phyloP scores from a whole-genome alignment of 2,888 invertebrate genomes.

The Metellina segmentata region DNA sequence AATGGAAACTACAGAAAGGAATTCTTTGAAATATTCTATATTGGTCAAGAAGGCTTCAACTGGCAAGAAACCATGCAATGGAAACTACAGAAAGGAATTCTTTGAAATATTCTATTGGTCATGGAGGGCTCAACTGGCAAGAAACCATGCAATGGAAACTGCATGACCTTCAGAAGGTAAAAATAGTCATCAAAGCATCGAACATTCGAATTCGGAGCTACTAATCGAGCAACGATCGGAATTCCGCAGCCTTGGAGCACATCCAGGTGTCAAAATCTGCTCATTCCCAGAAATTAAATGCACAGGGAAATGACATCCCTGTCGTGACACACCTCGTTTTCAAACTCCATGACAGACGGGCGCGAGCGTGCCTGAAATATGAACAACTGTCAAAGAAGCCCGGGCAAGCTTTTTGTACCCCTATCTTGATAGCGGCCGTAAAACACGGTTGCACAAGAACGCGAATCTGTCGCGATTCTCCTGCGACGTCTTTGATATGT shows the following conservation, averaged over 20 bases:
- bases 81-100: too few relatives aligned
- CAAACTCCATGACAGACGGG: neutral
- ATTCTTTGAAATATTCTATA: too few relatives aligned
- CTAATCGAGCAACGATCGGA: too few relatives aligned
- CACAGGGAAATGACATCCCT: neutral
- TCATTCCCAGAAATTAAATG: neutral
- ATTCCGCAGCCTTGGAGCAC: neutral
- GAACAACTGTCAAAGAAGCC: slow-evolving; percentile 26
- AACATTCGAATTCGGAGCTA: too few relatives aligned
- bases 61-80: too few relatives aligned
- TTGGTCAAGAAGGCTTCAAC: too few relatives aligned
- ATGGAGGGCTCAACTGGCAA: too few relatives aligned
- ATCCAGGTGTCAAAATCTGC: neutral
- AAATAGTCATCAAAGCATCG: too few relatives aligned
- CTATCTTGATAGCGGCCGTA: neutral
- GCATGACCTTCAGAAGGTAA: too few relatives aligned
- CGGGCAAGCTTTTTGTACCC: slow-evolving; percentile 14
- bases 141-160: too few relatives aligned
- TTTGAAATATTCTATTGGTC: too few relatives aligned
- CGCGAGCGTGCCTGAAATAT: slow-evolving; percentile 23
- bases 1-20: too few relatives aligned
- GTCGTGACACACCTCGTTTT: neutral
- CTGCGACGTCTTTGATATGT: slow-evolving; percentile 49
- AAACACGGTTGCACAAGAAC: slow-evolving; percentile 52
- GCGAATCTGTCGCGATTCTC: slow-evolving; percentile 37